Evolutionary conservation across 2,113 vertebrate species (phyloP).

Genomic region (Albula goreensis): DNA sequence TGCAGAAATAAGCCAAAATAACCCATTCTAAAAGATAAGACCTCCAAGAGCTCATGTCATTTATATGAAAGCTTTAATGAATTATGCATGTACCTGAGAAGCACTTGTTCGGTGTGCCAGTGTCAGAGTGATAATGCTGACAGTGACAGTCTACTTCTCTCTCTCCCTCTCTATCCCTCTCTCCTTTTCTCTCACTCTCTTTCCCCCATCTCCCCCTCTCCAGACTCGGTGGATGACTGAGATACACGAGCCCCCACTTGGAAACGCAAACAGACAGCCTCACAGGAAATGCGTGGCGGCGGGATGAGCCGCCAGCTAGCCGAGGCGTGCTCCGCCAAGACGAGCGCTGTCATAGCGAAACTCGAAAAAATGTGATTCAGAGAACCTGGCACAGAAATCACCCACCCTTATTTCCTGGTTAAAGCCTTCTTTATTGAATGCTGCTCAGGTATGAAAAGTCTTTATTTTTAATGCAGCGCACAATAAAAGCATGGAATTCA

Average conservation of each 20-base stretch:
- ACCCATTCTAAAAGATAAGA: not conserved
- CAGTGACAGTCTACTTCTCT: not conserved
- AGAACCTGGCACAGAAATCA: not conserved
- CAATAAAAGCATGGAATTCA: not conserved
- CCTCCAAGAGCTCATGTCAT: not conserved
- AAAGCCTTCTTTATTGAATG: not conserved
- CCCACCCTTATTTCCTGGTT: not conserved
- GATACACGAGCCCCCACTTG: not conserved
- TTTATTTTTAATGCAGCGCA: not conserved
- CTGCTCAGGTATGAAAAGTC: not conserved
- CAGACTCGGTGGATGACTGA: not conserved
- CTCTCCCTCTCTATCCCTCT: not conserved
- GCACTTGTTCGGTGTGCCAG: not conserved
- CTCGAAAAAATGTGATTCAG: not conserved
- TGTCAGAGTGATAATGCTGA: not conserved
- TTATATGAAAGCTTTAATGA: slow-evolving; percentile 15
- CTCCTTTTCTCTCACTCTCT: not conserved
- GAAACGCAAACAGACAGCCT: not conserved
- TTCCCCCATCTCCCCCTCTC: not conserved
- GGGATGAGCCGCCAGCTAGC: not conserved
- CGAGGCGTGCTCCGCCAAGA: not conserved
- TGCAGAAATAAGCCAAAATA: slow-evolving; percentile 7
- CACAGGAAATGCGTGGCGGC: not conserved
- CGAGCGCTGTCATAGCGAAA: not conserved
- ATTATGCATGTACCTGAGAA: slow-evolving; percentile 9